phyloP scores from a whole-genome alignment of 2,888 invertebrate species.

The Empis livida region DNA sequence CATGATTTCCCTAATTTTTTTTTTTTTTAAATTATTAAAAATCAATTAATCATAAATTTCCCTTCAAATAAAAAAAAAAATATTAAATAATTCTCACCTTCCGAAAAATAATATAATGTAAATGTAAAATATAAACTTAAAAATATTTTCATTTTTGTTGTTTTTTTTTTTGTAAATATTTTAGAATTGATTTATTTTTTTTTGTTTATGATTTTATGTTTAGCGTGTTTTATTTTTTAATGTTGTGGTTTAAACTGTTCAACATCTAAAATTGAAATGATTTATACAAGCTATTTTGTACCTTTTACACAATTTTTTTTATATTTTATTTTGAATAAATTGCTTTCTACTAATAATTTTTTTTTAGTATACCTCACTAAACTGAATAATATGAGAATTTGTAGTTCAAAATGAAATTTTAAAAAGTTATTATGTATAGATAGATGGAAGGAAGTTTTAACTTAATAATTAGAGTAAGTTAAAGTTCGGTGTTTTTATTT shows the following conservation, averaged over 20 bases:
- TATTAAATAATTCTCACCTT: background rate
- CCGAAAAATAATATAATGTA: background rate
- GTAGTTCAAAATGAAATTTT: no score
- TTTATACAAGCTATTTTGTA: background rate
- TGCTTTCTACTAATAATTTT: no score
- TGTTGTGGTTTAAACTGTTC: background rate
- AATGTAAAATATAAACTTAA: background rate
- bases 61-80: no score
- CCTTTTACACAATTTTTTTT: background rate
- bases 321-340: no score
- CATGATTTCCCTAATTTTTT: conserved; percentile 29
- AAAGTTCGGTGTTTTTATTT: no score
- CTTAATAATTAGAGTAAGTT: no score
- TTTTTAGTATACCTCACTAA: no score
- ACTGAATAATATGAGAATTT: no score
- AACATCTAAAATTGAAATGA: background rate
- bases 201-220: background rate
- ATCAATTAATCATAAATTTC: background rate
- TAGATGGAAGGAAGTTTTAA: no score
- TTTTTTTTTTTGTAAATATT: background rate
- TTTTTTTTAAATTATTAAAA: background rate
- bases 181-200: background rate
- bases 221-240: background rate
- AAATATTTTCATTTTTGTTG: background rate
- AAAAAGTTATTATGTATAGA: no score